Evolutionary conservation across 2,888 invertebrate species (phyloP).

Genomic region (Tryphoninae sp.): DNA sequence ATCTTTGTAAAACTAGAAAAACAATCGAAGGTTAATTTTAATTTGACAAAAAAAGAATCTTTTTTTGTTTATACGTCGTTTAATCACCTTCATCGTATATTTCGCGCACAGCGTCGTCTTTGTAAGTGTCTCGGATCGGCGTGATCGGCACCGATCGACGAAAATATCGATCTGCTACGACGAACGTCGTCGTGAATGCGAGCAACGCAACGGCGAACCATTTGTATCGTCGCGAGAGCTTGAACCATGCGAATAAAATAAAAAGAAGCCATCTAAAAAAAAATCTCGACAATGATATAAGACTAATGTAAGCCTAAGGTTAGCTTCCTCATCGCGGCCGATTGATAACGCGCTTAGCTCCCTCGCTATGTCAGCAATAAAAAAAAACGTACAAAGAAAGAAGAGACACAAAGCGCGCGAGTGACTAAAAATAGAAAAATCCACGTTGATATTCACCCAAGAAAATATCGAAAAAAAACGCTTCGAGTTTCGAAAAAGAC

Average conservation of each 20-base stretch:
- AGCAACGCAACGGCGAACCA: constrained; percentile 30
- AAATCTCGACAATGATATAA: background rate
- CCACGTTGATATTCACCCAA: constrained; percentile 2
- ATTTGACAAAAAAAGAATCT: background rate
- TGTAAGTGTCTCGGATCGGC: constrained; percentile 34
- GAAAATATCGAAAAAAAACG: background rate
- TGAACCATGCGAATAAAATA: background rate
- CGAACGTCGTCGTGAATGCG: constrained; percentile 6
- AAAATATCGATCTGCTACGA: constrained; percentile 28
- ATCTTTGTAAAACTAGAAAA: constrained; percentile 66
- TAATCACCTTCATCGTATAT: constrained; percentile 52
- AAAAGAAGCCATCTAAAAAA: background rate
- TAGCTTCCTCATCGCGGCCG: too few relatives aligned
- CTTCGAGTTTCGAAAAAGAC: background rate
- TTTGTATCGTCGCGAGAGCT: constrained; percentile 43
- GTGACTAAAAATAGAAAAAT: background rate
- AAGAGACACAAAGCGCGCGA: background rate
- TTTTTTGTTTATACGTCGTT: background rate
- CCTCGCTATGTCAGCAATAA: background rate
- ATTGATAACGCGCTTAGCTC: too few relatives aligned
- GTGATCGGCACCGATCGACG: background rate
- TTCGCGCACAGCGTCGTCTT: constrained; percentile 38
- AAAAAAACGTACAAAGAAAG: background rate
- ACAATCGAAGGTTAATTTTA: background rate
- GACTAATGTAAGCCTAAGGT: background rate